Evolutionary conservation across 2,113 vertebrate species (phyloP), one percentile per base, ranked within the genome.

Genomic region (Pseudorectes ferrugineus): DNA sequence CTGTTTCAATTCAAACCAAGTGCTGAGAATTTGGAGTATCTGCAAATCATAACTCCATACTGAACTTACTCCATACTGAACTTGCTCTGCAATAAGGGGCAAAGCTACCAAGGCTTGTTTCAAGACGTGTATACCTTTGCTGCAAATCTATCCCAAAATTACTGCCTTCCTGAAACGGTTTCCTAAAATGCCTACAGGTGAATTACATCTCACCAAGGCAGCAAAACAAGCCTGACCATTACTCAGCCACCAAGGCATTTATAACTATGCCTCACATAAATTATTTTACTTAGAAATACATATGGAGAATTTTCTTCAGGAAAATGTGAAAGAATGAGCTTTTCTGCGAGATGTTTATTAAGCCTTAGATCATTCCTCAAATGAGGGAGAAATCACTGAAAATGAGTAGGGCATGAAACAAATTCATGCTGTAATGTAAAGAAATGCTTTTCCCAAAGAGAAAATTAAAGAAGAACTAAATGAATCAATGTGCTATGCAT

Each of bases 371-470:
- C 71, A 96, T 82, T 95, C 89, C 91, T 89, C 95, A 95, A 93
- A 94, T 97, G 94, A 97, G 92, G 96, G 89, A 94, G 72, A 95
- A 96, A 97, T 97, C 79, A 96, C 83, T 95, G 97, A 95, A 97
- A 97, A 98, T 98, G 98, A 98, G 93, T 95, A 96, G 95, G 96
- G 97, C 95, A 98, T 98, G 98, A 98, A 97, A 98, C 94, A 88
- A 97, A 98, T 97, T 98, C 97, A 98, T 98, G 98, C 98, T 96
- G 96, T 95, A 98, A 98, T 98, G 98, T 97, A 96, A 97, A 96
- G 90, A 97, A 97, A 98, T 98, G 98, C 77, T 97, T 97, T 97
- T 95, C 95, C 93, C 95, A 97, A 97, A 95, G 92, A 97, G 95
- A 97, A 98, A 98, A 98, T 95, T 89, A 98, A 98, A 97, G 87